Base-by-base conservation (phyloP, 2,888 invertebrate species). In the Zygothrica quintamaculata region DNA sequence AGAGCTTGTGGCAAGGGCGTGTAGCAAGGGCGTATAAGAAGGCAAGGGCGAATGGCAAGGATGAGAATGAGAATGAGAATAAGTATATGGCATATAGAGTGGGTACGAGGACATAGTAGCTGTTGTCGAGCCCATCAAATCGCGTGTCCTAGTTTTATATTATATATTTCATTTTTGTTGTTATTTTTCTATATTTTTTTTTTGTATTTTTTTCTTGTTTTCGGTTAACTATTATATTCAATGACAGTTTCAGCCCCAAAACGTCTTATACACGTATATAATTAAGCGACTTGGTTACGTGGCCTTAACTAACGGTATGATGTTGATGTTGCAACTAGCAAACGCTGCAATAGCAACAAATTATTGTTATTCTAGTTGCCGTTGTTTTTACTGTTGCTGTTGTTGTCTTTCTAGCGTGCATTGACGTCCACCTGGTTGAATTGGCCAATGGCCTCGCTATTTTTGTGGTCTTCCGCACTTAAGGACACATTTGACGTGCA, bases 401-500 rank as follows among this genome's bases (percentile, higher is more conserved):
- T 36, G 18, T 26, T 42, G 48, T 22, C 29, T 16, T 13, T 36
- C 18, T 37, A 12, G 13, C 39, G 13, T 29, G 29, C 33, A 22
- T 15, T 58, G 61, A 61, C 61, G 61, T 56, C 18, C 36, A 36
- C 47, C 51, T 47, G 44, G 52, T 34, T 70, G 53, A 56, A 42
- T 25, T 60, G 53, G 52, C 57, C 61, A 39, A 18, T 60, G 57
- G 52, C 57, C 53, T 58, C 51, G 64, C 47, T 42, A 40, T 46
- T 47, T 53, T 52, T 51, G 46, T 33, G 52, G 58, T 25, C 55
- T 40, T 15, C 46, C 12, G 40, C 52, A 43, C 68, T 60, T 65
- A 79, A 80, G 79, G 84, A 79, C 79, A 82, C 55, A 66, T 67
- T 44, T 82, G 82, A 80, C 80, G 77, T 69, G 65, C 62, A 58